Percentiles rank a stretch among this genome's conserved stretches.
Conservation (phyloP, 1,140 invertebrate species). For the Drosophila lowei region DNA sequence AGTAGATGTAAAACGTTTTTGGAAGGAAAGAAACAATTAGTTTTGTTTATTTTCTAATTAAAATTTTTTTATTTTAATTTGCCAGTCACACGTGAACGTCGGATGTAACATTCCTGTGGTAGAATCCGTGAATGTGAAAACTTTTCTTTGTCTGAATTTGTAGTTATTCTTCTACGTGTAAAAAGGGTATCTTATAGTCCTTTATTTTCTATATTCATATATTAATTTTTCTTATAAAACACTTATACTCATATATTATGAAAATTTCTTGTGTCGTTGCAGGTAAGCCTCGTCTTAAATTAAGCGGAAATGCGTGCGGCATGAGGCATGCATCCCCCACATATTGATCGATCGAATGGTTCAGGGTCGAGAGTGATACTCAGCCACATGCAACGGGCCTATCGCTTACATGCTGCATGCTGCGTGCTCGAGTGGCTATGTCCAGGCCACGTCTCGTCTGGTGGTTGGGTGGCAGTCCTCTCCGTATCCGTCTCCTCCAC, state of each 20-base stretch:
- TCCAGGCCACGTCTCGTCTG: slow-evolving; percentile 35
- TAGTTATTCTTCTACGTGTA: too few relatives aligned
- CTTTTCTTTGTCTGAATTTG: too few relatives aligned
- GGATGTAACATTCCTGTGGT: too few relatives aligned
- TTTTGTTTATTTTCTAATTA: too few relatives aligned
- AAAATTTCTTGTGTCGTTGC: slow-evolving; percentile 27
- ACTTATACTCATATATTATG: slow-evolving; percentile 6
- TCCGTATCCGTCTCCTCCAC: slow-evolving; percentile 8
- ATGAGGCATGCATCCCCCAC: background rate
- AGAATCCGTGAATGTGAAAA: too few relatives aligned
- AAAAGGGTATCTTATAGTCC: too few relatives aligned
- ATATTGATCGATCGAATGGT: slow-evolving; percentile 57
- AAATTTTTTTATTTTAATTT: too few relatives aligned
- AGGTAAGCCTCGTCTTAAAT: slow-evolving; percentile 35
- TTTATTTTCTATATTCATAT: background rate
- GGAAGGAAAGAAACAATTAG: too few relatives aligned
- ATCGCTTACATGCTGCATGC: slow-evolving; percentile 31
- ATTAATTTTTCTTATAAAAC: background rate
- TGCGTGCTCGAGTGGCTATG: slow-evolving; percentile 65
- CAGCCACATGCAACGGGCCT: slow-evolving; percentile 47
- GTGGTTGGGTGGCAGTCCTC: background rate
- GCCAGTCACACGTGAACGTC: too few relatives aligned
- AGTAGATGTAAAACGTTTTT: too few relatives aligned
- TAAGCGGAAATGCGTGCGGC: slow-evolving; percentile 50
- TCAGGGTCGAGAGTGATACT: slow-evolving; percentile 56